phyloP scores from a whole-genome alignment of 2,797 vertebrate genomes.

The Choloepus didactylus region DNA sequence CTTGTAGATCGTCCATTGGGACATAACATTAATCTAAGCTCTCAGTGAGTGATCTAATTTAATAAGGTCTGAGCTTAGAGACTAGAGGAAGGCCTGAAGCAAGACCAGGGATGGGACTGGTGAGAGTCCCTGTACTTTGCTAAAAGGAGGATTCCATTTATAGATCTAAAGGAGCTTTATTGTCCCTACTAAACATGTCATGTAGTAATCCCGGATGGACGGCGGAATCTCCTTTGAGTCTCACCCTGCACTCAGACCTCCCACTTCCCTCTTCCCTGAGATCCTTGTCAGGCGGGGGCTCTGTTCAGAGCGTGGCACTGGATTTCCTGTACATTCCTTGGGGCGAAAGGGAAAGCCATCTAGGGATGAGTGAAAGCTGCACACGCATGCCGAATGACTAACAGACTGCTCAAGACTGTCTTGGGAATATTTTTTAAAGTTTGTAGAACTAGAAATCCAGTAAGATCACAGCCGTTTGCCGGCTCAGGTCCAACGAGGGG shows the following conservation, averaged over 20 bases:
- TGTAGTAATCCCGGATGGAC: not conserved
- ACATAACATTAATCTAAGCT: not conserved
- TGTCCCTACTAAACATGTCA: not conserved
- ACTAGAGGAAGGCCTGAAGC: not conserved
- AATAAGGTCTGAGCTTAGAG: not conserved
- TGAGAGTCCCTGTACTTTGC: not conserved
- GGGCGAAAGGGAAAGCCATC: not conserved
- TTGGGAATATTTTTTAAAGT: not conserved
- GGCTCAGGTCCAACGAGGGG: not conserved
- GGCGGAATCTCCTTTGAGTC: not conserved
- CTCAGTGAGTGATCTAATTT: not conserved
- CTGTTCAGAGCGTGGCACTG: not conserved
- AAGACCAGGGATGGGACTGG: not conserved
- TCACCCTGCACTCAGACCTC: not conserved
- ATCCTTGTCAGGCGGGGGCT: not conserved
- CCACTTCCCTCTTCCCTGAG: not conserved
- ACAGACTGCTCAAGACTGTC: not conserved
- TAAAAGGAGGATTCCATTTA: fast-evolving
- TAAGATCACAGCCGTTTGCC: not conserved
- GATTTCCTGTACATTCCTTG: fast-evolving
- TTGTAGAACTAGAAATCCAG: not conserved
- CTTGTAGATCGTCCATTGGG: not conserved
- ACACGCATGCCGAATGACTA: not conserved
- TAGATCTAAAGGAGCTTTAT: fast-evolving
- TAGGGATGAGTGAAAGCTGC: not conserved